phyloP scores from a whole-genome alignment of 2,888 invertebrate genomes.

The Hanleya hanleyi region DNA sequence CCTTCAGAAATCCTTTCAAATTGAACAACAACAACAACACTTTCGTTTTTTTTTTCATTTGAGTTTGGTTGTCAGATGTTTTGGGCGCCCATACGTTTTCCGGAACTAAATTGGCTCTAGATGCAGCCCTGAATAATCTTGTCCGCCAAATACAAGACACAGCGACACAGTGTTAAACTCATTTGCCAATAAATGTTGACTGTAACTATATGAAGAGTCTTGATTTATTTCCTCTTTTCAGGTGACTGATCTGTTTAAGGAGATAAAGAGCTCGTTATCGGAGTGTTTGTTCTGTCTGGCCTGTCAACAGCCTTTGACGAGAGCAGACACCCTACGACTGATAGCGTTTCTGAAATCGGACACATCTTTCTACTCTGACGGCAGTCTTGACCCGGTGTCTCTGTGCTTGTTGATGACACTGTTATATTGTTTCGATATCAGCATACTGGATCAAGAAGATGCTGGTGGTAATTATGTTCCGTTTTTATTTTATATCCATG shows the following conservation, averaged over 20 bases:
- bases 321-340: constrained; percentile 79
- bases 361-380: constrained; percentile 75
- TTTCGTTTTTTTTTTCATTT: background rate
- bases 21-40: background rate
- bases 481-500: background rate
- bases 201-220: background rate
- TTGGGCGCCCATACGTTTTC: too few relatives aligned
- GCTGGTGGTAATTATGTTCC: constrained; percentile 62
- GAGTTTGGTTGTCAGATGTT: background rate
- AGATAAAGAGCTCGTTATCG: constrained; percentile 82
- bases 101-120: too few relatives aligned
- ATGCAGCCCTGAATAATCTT: too few relatives aligned
- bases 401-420: constrained; percentile 87
- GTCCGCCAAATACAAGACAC: too few relatives aligned
- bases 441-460: constrained; percentile 78
- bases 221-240: constrained; percentile 34
- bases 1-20: background rate
- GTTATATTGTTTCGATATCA: constrained; percentile 87
- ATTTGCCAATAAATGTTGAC: background rate
- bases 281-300: constrained; percentile 86
- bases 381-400: constrained; percentile 85
- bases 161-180: too few relatives aligned
- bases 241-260: constrained; percentile 82
- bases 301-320: constrained; percentile 84
- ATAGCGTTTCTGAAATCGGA: constrained; percentile 62